phyloP scores from a whole-genome alignment of 2,888 invertebrate species.

The Marasmarcha lunaedactyla region DNA sequence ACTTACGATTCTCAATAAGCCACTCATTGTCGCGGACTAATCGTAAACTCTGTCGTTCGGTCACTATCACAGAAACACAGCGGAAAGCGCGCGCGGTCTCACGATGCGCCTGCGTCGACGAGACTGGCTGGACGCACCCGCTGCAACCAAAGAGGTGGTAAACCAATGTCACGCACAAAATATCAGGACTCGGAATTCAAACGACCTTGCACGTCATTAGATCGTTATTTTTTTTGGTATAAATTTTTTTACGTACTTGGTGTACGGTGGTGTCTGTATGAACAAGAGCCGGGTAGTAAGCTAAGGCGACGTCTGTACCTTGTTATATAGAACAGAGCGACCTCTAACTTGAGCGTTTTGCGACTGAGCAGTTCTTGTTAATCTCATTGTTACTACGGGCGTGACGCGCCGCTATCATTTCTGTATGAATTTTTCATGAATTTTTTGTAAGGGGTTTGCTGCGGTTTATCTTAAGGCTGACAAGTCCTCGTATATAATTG shows the following conservation, averaged over 20 bases:
- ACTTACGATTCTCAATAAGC: background rate
- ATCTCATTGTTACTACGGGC: no score
- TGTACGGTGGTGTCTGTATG: background rate
- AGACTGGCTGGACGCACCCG: background rate
- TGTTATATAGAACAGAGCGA: constrained; percentile 63
- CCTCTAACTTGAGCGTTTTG: constrained; percentile 39
- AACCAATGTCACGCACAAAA: background rate
- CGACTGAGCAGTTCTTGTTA: no score
- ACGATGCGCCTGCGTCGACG: background rate
- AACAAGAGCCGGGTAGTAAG: background rate
- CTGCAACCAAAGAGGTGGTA: constrained; percentile 1
- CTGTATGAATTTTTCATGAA: no score
- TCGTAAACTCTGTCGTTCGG: background rate
- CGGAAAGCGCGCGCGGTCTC: background rate
- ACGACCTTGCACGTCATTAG: background rate
- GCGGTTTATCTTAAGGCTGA: no score
- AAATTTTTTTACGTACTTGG: background rate
- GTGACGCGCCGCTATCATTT: no score
- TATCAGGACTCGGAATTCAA: background rate
- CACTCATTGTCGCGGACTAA: background rate
- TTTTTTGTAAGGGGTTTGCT: no score
- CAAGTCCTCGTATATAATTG: no score
- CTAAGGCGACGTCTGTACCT: background rate
- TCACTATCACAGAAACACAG: constrained; percentile 1
- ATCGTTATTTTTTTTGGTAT: background rate